Conservation (phyloP, 2,113 vertebrate genomes). For the Onychorhynchus coronatus region DNA sequence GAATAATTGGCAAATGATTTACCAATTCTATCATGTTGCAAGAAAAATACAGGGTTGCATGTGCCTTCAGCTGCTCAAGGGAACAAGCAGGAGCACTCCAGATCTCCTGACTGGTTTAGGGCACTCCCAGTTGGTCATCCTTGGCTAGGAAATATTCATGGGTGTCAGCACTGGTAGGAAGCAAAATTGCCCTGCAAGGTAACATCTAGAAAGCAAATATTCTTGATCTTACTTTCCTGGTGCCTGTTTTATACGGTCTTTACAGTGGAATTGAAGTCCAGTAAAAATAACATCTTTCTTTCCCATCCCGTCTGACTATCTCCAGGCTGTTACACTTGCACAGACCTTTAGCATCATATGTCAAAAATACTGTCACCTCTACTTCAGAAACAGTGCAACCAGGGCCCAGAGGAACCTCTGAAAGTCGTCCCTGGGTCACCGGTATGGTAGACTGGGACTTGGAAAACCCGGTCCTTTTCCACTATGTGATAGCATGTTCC, state of each 20-base stretch:
- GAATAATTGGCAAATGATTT: not conserved
- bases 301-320: not conserved
- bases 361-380: not conserved
- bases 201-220: not conserved
- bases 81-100: not conserved
- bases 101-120: not conserved
- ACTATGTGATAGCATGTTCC: not conserved
- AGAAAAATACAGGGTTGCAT: not conserved
- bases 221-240: not conserved
- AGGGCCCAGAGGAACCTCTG: not conserved
- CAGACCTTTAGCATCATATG: not conserved
- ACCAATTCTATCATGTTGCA: not conserved
- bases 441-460: not conserved
- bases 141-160: not conserved
- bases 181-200: not conserved
- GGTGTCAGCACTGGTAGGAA: not conserved
- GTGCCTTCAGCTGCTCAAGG: not conserved
- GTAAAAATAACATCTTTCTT: slow-evolving; percentile 5
- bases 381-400: not conserved
- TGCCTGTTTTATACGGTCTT: not conserved
- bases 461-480: not conserved
- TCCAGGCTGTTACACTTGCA: not conserved
- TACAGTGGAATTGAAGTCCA: not conserved
- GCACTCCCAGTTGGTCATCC: not conserved
- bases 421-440: not conserved